These are phyloP conservation scores for Stenolophus ochropezus DNA, from an alignment of 2,888 invertebrate genomes.

Conservation along the genomic window DNA sequence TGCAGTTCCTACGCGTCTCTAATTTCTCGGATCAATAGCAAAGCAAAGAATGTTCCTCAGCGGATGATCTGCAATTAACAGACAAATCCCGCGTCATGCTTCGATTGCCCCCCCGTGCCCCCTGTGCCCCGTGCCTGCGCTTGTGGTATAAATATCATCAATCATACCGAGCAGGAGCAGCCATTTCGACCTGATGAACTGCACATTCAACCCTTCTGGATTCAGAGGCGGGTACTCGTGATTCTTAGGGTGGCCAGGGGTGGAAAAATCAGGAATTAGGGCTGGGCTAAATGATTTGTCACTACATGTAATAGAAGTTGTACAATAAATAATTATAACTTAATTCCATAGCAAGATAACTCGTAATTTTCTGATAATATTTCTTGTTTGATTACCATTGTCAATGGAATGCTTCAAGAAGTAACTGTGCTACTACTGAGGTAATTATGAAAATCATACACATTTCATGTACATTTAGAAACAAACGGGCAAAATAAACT, in stretches of 20 bases:
- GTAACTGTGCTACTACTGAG: too few species aligned
- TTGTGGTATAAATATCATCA: constrained; percentile 49
- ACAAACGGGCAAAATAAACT: too few species aligned
- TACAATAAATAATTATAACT: too few species aligned
- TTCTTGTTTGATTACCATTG: too few species aligned
- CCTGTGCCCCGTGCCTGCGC: not conserved
- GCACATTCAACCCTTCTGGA: constrained; percentile 28
- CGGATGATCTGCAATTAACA: constrained; percentile 64
- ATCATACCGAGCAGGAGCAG: constrained; percentile 31
- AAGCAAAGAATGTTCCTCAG: constrained; percentile 6
- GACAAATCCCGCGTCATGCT: constrained; percentile 66
- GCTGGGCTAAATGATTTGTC: too few species aligned
- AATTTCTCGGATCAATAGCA: not conserved
- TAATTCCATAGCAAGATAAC: too few species aligned
- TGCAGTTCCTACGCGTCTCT: too few species aligned
- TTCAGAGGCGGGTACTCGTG: not conserved
- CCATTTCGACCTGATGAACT: constrained; percentile 38
- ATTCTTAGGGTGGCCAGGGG: not conserved
- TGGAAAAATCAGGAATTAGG: not conserved
- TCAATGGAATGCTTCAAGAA: too few species aligned
- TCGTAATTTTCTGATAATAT: too few species aligned
- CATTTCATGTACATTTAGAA: too few species aligned
- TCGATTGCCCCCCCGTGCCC: constrained; percentile 63
- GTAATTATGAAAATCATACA: too few species aligned
- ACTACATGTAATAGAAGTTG: too few species aligned